A percentile compares a stretch with the other conserved stretches of the same genome.
Conservation (phyloP, 2,113 vertebrate genomes). For the Cariama cristata region DNA sequence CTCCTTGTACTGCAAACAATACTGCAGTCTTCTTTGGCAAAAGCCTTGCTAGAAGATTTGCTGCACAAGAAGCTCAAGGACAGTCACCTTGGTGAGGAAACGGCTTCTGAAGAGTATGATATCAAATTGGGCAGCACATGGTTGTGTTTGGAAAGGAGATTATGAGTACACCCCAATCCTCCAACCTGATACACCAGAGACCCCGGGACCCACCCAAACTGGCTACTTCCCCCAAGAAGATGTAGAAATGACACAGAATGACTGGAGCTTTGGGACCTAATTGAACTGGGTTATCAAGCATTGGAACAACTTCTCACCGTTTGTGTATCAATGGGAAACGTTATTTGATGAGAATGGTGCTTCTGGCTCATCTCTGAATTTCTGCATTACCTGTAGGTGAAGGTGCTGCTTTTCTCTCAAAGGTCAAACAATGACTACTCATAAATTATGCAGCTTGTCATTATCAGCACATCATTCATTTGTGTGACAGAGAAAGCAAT, state of each 20-base stretch:
- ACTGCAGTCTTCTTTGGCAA: not conserved
- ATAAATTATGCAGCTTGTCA: not conserved
- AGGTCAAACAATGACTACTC: not conserved
- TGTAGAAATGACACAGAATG: rapidly evolving
- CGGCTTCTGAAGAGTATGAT: not conserved
- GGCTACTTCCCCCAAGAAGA: not conserved
- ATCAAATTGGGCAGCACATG: not conserved
- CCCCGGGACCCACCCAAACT: not conserved
- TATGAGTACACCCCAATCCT: not conserved
- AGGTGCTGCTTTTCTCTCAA: not conserved
- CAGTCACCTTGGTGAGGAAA: not conserved
- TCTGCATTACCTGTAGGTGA: not conserved
- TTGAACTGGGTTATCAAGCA: not conserved
- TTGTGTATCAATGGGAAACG: not conserved
- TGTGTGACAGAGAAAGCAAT: not conserved
- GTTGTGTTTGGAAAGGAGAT: not conserved
- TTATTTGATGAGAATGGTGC: not conserved
- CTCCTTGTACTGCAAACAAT: not conserved
- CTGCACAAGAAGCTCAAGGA: not conserved
- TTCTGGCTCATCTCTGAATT: not conserved
- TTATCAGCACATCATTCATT: not conserved
- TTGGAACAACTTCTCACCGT: not conserved
- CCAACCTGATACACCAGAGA: not conserved
- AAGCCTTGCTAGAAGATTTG: not conserved
- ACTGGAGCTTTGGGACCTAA: not conserved